phyloP scores from a whole-genome alignment of 2,888 invertebrate genomes.

The Lithosia quadra region DNA sequence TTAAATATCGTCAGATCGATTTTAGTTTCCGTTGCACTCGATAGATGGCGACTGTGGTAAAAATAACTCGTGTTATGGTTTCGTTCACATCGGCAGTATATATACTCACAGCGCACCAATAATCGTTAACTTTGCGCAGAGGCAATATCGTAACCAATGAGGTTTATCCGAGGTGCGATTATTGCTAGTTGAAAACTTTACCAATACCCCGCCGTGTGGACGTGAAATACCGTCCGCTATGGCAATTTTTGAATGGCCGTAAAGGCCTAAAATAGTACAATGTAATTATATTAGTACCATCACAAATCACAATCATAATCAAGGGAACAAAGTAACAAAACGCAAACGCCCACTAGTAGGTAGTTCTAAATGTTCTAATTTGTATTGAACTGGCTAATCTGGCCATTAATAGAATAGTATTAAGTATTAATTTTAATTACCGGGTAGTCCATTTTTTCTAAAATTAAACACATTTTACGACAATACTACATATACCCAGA shows the following conservation, averaged over 20 bases:
- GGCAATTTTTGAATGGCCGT: conserved; percentile 74
- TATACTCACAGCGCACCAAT: conserved; percentile 11
- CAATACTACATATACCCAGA: no score
- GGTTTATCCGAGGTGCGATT: conserved; percentile 95
- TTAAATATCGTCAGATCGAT: neutral
- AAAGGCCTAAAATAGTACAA: neutral
- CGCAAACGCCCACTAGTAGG: no score
- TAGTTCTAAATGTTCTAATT: no score
- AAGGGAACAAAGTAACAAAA: no score
- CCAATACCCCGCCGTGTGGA: conserved; percentile 84
- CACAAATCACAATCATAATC: no score
- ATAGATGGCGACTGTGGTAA: conserved; percentile 47
- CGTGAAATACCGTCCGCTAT: conserved; percentile 83
- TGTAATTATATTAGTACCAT: no score
- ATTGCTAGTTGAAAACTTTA: conserved; percentile 97
- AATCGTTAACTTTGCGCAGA: conserved; percentile 93
- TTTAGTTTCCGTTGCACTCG: conserved; percentile 25
- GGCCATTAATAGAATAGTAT: no score
- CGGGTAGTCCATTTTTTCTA: no score
- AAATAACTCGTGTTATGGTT: conserved; percentile 48
- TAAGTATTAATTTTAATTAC: no score
- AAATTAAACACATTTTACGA: no score
- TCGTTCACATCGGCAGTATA: conserved; percentile 36
- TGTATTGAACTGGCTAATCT: no score
- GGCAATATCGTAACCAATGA: conserved; percentile 97